Conservation (phyloP, 2,888 invertebrate genomes). For the Stictocephala bisonia region DNA sequence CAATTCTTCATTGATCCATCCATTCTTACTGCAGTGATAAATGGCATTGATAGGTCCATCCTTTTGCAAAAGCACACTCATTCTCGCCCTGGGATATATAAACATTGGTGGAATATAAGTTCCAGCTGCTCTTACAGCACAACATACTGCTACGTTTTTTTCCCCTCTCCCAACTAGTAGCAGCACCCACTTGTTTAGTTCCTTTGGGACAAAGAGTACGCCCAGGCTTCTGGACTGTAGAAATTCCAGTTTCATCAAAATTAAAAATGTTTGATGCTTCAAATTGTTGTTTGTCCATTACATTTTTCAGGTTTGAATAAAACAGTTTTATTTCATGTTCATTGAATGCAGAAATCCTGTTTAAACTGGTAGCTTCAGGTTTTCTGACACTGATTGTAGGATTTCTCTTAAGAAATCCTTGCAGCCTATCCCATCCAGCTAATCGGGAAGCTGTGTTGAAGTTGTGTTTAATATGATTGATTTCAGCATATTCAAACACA, state of each 20-base stretch:
- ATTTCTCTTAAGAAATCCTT: constrained; percentile 56
- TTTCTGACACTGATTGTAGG: constrained; percentile 55
- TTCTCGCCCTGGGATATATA: background rate
- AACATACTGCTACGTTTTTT: constrained; percentile 8
- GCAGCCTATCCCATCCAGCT: constrained; percentile 54
- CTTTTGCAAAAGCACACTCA: background rate
- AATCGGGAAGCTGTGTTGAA: constrained; percentile 44
- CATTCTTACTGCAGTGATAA: constrained; percentile 13
- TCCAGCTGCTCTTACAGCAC: constrained; percentile 2
- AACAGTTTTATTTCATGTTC: constrained; percentile 57
- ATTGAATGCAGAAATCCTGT: constrained; percentile 59
- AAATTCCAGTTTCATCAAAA: constrained; percentile 20
- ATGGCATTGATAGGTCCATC: constrained; percentile 5
- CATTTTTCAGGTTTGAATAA: constrained; percentile 53
- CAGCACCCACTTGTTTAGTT: constrained; percentile 2
- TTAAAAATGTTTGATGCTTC: constrained; percentile 24
- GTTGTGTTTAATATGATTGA: constrained; percentile 51
- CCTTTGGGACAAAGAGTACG: background rate
- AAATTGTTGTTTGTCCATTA: constrained; percentile 51
- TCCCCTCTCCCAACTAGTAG: constrained; percentile 14
- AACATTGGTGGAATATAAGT: constrained; percentile 20
- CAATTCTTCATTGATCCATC: constrained; percentile 8
- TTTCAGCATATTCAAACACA: constrained; percentile 39
- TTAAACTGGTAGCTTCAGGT: constrained; percentile 60
- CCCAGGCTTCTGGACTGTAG: constrained; percentile 26